A percentile compares a stretch with the other conserved stretches of the same genome.
These are phyloP conservation scores for Poicephalus meyeri DNA, from an alignment of 2,113 vertebrate species.

Conservation along the genomic window DNA sequence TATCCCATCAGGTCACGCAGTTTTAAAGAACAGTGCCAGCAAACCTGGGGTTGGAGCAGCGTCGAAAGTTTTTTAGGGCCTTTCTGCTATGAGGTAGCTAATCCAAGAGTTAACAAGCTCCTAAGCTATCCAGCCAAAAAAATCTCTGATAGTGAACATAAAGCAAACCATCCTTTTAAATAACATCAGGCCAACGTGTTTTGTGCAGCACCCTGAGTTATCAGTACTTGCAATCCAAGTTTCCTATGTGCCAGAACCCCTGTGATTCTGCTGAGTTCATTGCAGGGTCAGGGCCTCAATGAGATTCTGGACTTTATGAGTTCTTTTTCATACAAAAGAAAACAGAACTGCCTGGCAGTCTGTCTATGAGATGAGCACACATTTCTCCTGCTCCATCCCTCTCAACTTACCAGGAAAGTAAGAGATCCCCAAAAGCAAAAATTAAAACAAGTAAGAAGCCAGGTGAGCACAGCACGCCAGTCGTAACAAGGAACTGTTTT, in stretches of 20 bases:
- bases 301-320: slow-evolving; percentile 28
- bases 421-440: not conserved
- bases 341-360: not conserved
- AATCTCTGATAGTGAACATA: not conserved
- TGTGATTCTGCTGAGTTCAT: slow-evolving; percentile 1
- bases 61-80: not conserved
- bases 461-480: not conserved
- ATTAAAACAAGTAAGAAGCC: not conserved
- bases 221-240: not conserved
- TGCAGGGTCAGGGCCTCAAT: not conserved
- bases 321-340: not conserved
- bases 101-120: not conserved
- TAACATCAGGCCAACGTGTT: not conserved
- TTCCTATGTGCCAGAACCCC: not conserved
- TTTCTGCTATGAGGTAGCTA: not conserved
- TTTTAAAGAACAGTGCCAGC: slow-evolving; percentile 18
- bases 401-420: not conserved
- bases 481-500: not conserved
- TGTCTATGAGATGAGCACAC: not conserved
- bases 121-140: not conserved
- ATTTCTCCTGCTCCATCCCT: not conserved
- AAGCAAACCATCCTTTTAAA: not conserved
- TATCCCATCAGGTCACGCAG: too few species aligned
- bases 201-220: not conserved
- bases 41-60: fast-evolving